Evolutionary conservation across 35 echinoderm and acorn worm species (phyloP).

Genomic region (Ptychodera flava): DNA sequence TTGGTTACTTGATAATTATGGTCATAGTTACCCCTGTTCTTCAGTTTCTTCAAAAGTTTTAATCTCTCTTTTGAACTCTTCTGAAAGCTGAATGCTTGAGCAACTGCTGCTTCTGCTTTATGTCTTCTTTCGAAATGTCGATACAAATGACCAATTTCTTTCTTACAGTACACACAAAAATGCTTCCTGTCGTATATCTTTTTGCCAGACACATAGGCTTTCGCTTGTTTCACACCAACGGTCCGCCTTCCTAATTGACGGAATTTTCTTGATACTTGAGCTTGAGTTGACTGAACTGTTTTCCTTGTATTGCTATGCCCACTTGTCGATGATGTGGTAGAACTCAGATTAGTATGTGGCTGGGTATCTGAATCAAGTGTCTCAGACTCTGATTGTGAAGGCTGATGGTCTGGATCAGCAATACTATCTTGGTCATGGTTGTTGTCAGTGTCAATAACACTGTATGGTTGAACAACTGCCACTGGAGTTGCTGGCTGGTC

Average conservation of each 20-base stretch:
- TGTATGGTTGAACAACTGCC: neutral
- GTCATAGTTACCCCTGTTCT: slow-evolving; percentile 14
- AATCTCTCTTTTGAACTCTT: slow-evolving; percentile 8
- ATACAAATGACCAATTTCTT: neutral
- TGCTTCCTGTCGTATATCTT: slow-evolving; percentile 16
- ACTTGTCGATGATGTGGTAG: too few species aligned
- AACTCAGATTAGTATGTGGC: too few species aligned
- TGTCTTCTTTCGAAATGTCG: slow-evolving; percentile 11
- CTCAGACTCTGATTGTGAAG: too few species aligned
- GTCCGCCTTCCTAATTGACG: too few species aligned
- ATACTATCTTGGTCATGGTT: neutral
- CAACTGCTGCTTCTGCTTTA: slow-evolving; percentile 2
- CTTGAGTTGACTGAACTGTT: too few species aligned
- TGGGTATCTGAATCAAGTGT: too few species aligned
- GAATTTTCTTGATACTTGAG: too few species aligned
- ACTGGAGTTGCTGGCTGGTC: neutral
- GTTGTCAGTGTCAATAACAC: neutral
- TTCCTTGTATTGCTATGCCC: too few species aligned
- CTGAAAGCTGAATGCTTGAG: neutral
- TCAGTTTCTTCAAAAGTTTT: neutral
- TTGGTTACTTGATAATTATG: slow-evolving; percentile 3
- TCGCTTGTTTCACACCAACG: too few species aligned
- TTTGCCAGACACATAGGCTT: too few species aligned
- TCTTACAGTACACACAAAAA: slow-evolving; percentile 15
- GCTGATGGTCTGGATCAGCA: neutral